Evolutionary conservation across 2,888 invertebrate genomes (phyloP), one percentile per base, ranked within the genome.

Genomic region (Callinectes sapidus): DNA sequence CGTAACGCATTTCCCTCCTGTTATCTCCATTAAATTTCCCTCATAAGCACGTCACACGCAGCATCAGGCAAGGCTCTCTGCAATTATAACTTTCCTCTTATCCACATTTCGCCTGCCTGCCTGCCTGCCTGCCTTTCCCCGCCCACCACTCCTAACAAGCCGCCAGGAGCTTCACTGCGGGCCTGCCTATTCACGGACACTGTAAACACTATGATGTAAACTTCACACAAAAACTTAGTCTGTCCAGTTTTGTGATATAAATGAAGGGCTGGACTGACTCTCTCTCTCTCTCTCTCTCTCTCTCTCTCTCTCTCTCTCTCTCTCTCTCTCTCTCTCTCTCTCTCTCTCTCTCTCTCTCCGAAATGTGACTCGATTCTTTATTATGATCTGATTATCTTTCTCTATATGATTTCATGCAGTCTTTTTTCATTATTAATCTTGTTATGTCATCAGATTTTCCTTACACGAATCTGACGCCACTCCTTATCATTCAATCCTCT

Each of bases 1-100:
- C 61, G 16, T 16, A 18, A 61, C 18, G 18, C 5, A 23, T 10
- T 61, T 10, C 23, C 1, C 61, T 61, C 61, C 16, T 61, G 8
- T 8, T 1, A 8, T 55, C 61, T 5, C 18, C 61, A 61, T 61
- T 61, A 61, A 61, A 61, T 61, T 61, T 23, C 1, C 71, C 71
- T 71, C 71, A 3, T 10, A 23, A 71, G 10, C 71, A 71, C 28
- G 28, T n/a, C 71, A 28, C 28, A 71, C 5, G 23, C 71, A 71
- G 71, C 28, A 71, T n/a, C 71, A 71, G 23, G 23, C 71, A 23
- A 48, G 23, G n/a, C 71, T 71, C 10, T n/a, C 28, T 71, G 71
- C 71, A 71, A n/a, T 71, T 71, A 71, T 71, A 71, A 71, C 71
- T 71, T 71, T 71, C 71, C 71, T 71, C 71, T 71, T 23, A n/a